Evolutionary conservation across 2,888 invertebrate genomes (phyloP), one percentile per base, ranked within the genome.

Genomic region (Drosophila colorata): DNA sequence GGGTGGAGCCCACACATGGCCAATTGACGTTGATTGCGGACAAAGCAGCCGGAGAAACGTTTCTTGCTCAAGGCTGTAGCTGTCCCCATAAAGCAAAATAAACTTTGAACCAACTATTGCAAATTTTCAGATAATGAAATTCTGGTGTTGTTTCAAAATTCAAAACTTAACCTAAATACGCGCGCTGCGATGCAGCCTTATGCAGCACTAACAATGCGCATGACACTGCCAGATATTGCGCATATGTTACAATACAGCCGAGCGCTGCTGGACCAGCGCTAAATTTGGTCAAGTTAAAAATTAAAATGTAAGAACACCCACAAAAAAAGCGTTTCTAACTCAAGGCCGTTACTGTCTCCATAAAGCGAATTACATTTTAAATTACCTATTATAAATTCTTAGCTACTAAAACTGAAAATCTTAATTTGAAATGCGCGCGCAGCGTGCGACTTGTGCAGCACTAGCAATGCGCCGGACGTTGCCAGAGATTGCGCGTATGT

Each of bases 1-100:
- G 95, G 89, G 97, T 98, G 11, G 48, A 84, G 3, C 83, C 83
- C 0, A 58, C 25, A 8, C 56, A 76, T 28, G 83, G 83, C 7
- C 18, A 69, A 2, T 52, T 83, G 13, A 79, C 79, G 7, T 35
- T 83, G 18, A 53, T 83, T 44, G 47, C 65, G 1, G 83, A 83
- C 33, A 47, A 16, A 7, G 66, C 23, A 8, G 84, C 83, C 48
- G 80, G 70, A 3, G 47, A 47, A 18, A 23, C 47, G 11, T 31
- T 79, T 9, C 3, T 14, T 25, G 31, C 7, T 28, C 3, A 55
- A 20, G 2, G 13, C 9, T 4, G n/a, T 6, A 40, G 23, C 13
- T 55, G 55, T 33, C 11, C 20, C n/a, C 16, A 33, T 33, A 13
- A 33, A 33, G 13, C 13, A 11, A 33, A 13, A 4, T 33, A 33